phyloP scores from a whole-genome alignment of 2,888 invertebrate genomes.

The Hoplodrina ambigua region DNA sequence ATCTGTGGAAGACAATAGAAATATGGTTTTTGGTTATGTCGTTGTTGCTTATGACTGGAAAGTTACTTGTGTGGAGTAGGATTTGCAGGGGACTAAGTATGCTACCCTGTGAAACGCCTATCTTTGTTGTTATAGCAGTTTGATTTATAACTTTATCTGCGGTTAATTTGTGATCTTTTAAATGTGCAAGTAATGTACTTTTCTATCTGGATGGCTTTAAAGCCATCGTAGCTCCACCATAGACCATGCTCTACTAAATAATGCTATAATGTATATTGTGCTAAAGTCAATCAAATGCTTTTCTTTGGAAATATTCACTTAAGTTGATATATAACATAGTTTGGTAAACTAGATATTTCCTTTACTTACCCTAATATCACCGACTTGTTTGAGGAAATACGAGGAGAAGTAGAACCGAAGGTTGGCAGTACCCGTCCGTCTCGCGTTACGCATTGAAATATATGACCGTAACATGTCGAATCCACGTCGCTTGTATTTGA shows the following conservation, averaged over 20 bases:
- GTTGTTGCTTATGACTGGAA: neutral
- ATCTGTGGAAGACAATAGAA: constrained; percentile 76
- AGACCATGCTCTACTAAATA: neutral
- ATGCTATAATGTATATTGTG: neutral
- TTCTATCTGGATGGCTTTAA: neutral
- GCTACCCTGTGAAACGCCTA: constrained; percentile 12
- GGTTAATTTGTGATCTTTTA: neutral
- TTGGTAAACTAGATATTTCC: no score
- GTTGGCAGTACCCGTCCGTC: constrained; percentile 73
- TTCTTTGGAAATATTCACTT: neutral
- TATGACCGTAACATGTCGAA: constrained; percentile 80
- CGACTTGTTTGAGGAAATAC: constrained; percentile 85
- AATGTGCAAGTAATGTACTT: neutral
- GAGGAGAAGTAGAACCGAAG: constrained; percentile 86
- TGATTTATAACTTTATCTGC: neutral
- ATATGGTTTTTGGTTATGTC: neutral
- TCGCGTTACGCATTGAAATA: constrained; percentile 71
- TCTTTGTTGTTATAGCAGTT: neutral
- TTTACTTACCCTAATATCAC: constrained; percentile 81
- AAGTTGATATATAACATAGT: no score
- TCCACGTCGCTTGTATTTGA: constrained; percentile 83
- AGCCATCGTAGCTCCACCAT: no score
- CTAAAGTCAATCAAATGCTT: constrained; percentile 25
- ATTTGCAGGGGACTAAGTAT: constrained; percentile 8
- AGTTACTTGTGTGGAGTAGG: neutral